Evolutionary conservation across 1,140 invertebrate species (phyloP), one percentile per base, ranked within the genome.

Genomic region (Scylla paramamosain): DNA sequence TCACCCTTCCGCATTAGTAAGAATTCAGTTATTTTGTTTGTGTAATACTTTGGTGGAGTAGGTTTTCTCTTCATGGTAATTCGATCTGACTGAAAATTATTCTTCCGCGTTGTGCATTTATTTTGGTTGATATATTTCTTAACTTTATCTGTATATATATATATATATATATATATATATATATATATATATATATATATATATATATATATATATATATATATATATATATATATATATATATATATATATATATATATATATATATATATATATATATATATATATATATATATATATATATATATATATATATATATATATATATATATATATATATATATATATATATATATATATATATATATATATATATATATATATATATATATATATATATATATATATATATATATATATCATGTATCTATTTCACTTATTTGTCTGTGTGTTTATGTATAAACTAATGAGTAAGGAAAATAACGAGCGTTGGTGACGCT

Each of bases 401-500:
- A 91, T 52, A 91, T 91, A 91, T 91, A 91, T 91, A 52, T 52
- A 91, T 52, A 52, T 52, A 91, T 48, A 91, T n/a, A 91, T 52
- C 46, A 28, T 48, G n/a, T 48, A 28, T 48, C 31, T 48, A 28
- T 48, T 52, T 48, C 31, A 91, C 20, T 48, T 52, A 91, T n/a
- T 48, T 52, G 67, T 52, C 48, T 52, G 67, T 52, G 67, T 52
- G 28, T n/a, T 32, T 16, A 48, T 16, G 28, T 16, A 48, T 96
- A 96, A 96, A 96, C 95, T 96, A 96, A 96, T 96, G 95, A 96
- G 95, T 96, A 96, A 96, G 95, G 95, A 96, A 96, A 96, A 95
- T 96, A 96, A 96, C 95, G 95, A 96, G 95, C 95, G 92, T 93
- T 96, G 95, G 95, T 96, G 93, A 96, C 95, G 95, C 95, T 96